Evolutionary conservation across 2,797 vertebrate species (phyloP).

Genomic region (Spea hammondii): DNA sequence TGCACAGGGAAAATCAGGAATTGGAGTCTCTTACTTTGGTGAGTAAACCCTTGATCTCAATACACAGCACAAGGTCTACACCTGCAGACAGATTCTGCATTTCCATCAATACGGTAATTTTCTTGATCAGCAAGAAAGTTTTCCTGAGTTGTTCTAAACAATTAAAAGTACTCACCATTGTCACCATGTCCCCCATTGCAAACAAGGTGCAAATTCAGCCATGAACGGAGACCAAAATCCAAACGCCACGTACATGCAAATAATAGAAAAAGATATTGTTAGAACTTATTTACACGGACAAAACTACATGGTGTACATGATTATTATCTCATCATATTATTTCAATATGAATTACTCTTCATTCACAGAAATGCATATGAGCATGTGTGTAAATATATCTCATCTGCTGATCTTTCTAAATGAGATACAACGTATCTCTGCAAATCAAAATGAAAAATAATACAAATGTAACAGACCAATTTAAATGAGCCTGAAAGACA

Average conservation of each 20-base stretch:
- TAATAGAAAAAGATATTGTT: conserved; percentile 20
- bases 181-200: conserved; percentile 4
- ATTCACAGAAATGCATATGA: not conserved
- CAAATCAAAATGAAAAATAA: not conserved
- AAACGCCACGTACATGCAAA: conserved; percentile 6
- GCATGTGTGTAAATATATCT: not conserved
- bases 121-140: not conserved
- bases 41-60: too few species aligned
- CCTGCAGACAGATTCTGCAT: too few species aligned
- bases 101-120: too few species aligned
- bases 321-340: not conserved
- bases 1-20: too few species aligned
- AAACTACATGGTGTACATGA: not conserved
- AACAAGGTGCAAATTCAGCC: not conserved
- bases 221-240: conserved; percentile 16
- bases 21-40: too few species aligned
- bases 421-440: not conserved
- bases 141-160: not conserved
- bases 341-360: not conserved
- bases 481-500: not conserved
- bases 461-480: not conserved
- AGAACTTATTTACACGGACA: not conserved
- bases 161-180: conserved; percentile 30
- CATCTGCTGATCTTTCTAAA: too few species aligned
- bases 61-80: too few species aligned